These are phyloP conservation scores for Teleogryllus occipitalis DNA, from an alignment of 1,140 invertebrate genomes.

Conservation along the genomic window DNA sequence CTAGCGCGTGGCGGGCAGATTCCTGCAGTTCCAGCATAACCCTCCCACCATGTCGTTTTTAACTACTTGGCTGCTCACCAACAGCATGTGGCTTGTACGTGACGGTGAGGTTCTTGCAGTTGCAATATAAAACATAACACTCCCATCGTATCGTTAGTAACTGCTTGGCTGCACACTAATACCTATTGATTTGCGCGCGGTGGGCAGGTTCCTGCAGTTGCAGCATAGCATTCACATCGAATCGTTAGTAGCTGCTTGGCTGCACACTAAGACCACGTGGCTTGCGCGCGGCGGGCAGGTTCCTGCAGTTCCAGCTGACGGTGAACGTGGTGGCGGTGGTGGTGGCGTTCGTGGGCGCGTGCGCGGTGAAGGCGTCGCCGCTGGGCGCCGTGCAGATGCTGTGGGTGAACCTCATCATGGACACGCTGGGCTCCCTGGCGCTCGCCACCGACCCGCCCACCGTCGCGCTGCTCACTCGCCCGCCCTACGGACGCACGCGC, in stretches of 20 bases:
- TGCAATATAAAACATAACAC: no score
- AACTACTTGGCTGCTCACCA: no score
- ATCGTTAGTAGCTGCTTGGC: no score
- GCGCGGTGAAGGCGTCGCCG: constrained; percentile 42
- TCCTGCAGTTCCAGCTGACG: constrained; percentile 62
- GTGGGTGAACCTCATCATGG: constrained; percentile 69
- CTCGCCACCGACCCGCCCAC: constrained; percentile 59
- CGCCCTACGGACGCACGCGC: constrained; percentile 59
- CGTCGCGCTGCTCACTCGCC: constrained; percentile 49
- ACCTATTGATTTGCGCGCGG: no score
- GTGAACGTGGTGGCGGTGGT: constrained; percentile 60
- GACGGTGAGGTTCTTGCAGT: no score
- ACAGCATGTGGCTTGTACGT: no score
- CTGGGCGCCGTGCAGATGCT: constrained; percentile 56
- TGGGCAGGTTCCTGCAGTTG: no score
- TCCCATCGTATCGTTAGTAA: no score
- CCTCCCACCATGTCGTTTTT: no score
- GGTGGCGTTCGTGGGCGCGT: constrained; percentile 56
- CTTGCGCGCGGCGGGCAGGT: constrained; percentile 34
- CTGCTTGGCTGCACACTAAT: no score
- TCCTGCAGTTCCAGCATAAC: constrained; percentile 62
- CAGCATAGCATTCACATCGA: no score
- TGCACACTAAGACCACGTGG: no score
- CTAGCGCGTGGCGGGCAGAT: constrained; percentile 34
- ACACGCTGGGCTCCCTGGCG: constrained; percentile 60